These are phyloP conservation scores for Apodemia mormo DNA, from an alignment of 2,888 invertebrate species.

Conservation along the genomic window DNA sequence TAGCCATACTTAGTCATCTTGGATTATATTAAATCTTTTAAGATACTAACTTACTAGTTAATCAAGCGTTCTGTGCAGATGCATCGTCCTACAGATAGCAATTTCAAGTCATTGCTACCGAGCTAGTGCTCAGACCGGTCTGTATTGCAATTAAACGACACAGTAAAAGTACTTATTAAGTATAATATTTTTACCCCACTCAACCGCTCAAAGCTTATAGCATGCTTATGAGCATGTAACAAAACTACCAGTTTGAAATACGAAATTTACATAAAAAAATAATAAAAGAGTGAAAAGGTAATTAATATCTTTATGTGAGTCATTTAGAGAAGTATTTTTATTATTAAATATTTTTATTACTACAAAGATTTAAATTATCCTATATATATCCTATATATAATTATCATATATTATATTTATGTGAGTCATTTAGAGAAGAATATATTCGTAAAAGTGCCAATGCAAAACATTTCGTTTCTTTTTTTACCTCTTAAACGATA, in stretches of 20 bases:
- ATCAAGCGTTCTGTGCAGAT: constrained; percentile 57
- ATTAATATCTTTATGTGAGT: no score
- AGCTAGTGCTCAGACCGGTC: constrained; percentile 59
- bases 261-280: background rate
- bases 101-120: constrained; percentile 69
- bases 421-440: no score
- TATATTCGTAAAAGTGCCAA: no score
- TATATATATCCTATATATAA: no score
- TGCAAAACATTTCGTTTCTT: no score
- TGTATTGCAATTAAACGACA: constrained; percentile 64
- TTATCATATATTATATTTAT: no score
- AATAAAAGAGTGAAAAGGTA: background rate
- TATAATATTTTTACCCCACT: constrained; percentile 46
- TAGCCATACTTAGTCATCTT: background rate
- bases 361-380: no score
- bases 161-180: constrained; percentile 61
- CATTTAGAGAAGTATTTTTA: no score
- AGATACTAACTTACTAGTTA: constrained; percentile 26
- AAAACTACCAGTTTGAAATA: constrained; percentile 24
- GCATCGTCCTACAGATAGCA: constrained; percentile 61
- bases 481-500: no score
- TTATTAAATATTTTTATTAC: no score
- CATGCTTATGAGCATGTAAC: constrained; percentile 22
- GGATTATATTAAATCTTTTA: constrained; percentile 6
- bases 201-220: constrained; percentile 28